phyloP scores from a whole-genome alignment of 2,797 vertebrate species.

The Coccyzus lansbergi region DNA sequence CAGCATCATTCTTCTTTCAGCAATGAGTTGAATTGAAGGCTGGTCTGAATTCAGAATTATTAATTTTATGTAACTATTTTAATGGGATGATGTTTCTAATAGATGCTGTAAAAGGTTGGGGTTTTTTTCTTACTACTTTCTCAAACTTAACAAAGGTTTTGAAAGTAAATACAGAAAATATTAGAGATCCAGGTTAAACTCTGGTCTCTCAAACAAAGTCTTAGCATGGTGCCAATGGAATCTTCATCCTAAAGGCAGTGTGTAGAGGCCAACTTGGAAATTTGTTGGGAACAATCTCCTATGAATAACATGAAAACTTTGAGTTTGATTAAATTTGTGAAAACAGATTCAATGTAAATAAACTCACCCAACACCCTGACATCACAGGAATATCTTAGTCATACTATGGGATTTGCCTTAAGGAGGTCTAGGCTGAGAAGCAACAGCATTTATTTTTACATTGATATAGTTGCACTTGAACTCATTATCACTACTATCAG shows the following conservation, averaged over 20 bases:
- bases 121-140: not conserved
- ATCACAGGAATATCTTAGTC: not conserved
- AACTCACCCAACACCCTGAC: rapidly evolving
- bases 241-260: not conserved
- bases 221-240: not conserved
- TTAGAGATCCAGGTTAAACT: not conserved
- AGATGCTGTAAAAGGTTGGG: not conserved
- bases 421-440: not conserved
- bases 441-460: not conserved
- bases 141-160: not conserved
- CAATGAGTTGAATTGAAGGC: not conserved
- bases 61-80: not conserved
- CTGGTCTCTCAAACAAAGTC: not conserved
- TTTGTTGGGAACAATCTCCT: not conserved
- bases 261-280: not conserved
- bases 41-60: not conserved
- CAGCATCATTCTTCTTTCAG: not conserved
- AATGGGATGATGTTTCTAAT: not conserved
- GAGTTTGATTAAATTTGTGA: not conserved
- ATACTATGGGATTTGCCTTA: not conserved
- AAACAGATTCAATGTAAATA: not conserved
- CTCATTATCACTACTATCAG: not conserved
- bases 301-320: not conserved
- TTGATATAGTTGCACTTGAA: not conserved
- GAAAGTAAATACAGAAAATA: not conserved